phyloP scores from a whole-genome alignment of 2,113 vertebrate genomes.

The Forbesichthys papilliferus region DNA sequence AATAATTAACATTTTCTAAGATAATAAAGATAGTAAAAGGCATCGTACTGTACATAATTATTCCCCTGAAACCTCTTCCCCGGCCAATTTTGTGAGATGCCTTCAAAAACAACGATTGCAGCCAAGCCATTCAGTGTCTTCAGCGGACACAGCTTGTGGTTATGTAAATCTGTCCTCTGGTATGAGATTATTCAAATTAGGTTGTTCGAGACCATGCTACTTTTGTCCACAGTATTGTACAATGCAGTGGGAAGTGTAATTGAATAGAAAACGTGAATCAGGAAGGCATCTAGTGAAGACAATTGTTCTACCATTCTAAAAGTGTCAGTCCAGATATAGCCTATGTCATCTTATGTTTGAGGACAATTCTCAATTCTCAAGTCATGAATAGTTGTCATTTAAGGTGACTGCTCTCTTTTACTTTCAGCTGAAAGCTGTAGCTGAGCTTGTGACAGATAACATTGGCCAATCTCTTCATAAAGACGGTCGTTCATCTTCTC shows the following conservation, averaged over 20 bases:
- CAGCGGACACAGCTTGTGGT: constrained; percentile 32
- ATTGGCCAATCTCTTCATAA: too few species aligned
- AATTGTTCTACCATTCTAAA: background rate
- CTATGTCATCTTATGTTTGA: background rate
- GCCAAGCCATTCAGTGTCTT: constrained; percentile 20
- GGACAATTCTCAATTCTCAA: too few species aligned
- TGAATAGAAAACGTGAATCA: constrained; percentile 43
- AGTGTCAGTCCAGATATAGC: constrained; percentile 14
- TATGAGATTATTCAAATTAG: constrained; percentile 58
- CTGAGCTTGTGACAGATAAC: too few species aligned
- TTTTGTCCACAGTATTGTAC: constrained; percentile 40
- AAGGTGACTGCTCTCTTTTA: too few species aligned
- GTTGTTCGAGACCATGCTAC: constrained; percentile 25
- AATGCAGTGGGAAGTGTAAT: constrained; percentile 33
- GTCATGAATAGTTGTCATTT: too few species aligned
- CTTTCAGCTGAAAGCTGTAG: too few species aligned
- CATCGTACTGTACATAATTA: background rate
- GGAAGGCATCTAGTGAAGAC: constrained; percentile 1
- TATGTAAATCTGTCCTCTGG: constrained; percentile 41
- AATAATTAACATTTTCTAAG: background rate
- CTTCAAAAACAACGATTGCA: constrained; percentile 19
- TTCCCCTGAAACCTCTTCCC: constrained; percentile 16
- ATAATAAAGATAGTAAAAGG: background rate
- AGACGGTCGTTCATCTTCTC: too few species aligned
- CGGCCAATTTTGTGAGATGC: constrained; percentile 20